Conservation (phyloP, 1,140 invertebrate species). For the Ostrea denselamellosa region DNA sequence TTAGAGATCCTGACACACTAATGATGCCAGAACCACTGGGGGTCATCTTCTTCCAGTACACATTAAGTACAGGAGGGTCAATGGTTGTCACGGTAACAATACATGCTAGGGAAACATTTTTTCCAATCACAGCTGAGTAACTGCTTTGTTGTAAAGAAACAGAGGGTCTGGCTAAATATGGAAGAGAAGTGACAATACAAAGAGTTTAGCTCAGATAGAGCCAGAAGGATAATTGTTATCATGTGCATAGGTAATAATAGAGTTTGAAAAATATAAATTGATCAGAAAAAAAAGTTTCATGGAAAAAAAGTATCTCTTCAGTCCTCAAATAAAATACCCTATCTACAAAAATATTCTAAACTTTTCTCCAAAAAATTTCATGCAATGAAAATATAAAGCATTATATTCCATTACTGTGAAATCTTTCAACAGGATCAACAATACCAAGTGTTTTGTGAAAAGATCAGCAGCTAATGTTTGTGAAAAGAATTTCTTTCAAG, state of each 20-base stretch:
- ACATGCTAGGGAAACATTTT: conserved; percentile 45
- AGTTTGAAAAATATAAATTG: too few species aligned
- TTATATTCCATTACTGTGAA: too few species aligned
- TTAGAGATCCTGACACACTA: conserved; percentile 25
- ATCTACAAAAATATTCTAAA: too few species aligned
- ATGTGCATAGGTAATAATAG: too few species aligned
- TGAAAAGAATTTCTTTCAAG: not conserved
- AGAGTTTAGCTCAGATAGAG: not conserved
- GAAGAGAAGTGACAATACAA: conserved; percentile 15
- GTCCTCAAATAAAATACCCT: too few species aligned
- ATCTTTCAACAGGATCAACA: too few species aligned
- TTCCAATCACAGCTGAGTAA: conserved; percentile 48
- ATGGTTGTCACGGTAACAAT: conserved; percentile 26
- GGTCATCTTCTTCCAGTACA: conserved; percentile 51
- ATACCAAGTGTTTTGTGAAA: too few species aligned
- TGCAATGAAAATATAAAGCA: too few species aligned
- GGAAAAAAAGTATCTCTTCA: too few species aligned
- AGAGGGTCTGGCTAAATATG: conserved; percentile 41
- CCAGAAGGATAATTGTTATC: not conserved
- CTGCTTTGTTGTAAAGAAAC: conserved; percentile 36
- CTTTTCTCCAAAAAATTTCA: too few species aligned
- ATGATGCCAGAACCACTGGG: conserved; percentile 23
- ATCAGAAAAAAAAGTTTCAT: too few species aligned
- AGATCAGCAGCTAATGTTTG: too few species aligned
- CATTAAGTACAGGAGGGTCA: conserved; percentile 35